Conservation (phyloP, 2,113 vertebrate genomes). For the Takifugu bimaculatus region DNA sequence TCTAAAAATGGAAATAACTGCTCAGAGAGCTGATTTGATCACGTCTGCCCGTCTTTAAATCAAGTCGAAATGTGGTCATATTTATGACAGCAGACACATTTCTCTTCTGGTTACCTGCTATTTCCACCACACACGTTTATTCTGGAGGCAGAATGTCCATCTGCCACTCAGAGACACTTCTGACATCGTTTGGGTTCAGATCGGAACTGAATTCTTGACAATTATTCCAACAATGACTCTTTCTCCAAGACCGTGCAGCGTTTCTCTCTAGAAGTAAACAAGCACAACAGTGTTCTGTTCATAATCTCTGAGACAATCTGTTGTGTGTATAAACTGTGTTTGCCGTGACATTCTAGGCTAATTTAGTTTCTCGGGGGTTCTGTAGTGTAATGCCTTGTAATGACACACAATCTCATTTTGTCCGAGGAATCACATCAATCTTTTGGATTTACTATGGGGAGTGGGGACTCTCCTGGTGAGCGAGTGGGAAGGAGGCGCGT, state of each 20-base stretch:
- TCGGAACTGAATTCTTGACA: not conserved
- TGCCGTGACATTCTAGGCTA: conserved; percentile 51
- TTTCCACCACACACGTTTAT: no score
- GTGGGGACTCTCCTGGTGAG: conserved; percentile 52
- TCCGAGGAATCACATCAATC: conserved; percentile 70
- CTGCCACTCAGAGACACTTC: no score
- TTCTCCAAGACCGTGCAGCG: not conserved
- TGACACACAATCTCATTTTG: conserved; percentile 69
- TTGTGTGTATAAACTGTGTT: conserved; percentile 31
- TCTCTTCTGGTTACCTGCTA: no score
- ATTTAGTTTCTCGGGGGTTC: conserved; percentile 67
- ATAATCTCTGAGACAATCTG: conserved; percentile 21
- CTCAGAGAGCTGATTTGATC: no score
- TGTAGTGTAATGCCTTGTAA: conserved; percentile 65
- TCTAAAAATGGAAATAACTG: no score
- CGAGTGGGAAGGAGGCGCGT: conserved; percentile 28
- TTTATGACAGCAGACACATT: no score
- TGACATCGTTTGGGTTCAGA: no score
- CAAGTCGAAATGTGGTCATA: no score
- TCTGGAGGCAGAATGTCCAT: no score
- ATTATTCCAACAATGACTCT: conserved; percentile 2
- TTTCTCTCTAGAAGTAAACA: no score
- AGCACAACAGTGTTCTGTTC: conserved; percentile 13
- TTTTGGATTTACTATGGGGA: conserved; percentile 68
- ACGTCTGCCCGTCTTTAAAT: no score